Conservation (phyloP, 1,140 invertebrate genomes). For the Leptonema lineaticorne region DNA sequence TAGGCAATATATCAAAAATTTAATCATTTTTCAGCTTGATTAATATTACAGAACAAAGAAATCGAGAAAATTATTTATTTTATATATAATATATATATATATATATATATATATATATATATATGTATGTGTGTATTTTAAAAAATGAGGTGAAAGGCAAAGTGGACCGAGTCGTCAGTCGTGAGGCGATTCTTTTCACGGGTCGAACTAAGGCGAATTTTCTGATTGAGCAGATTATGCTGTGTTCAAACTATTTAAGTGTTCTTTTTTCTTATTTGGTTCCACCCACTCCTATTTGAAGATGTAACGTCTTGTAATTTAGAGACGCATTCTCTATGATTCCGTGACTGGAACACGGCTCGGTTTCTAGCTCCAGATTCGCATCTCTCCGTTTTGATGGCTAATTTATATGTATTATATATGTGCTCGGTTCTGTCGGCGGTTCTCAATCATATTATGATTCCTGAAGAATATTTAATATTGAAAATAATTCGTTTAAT, state of each 20-base stretch:
- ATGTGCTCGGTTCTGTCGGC: too few species aligned
- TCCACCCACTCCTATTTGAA: neutral
- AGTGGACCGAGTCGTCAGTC: neutral
- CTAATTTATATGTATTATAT: neutral
- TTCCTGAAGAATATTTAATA: too few species aligned
- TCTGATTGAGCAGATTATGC: slow-evolving; percentile 26
- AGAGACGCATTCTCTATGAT: neutral
- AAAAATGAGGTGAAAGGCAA: neutral
- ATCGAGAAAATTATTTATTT: too few species aligned
- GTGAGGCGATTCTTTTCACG: neutral
- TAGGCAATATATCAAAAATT: too few species aligned
- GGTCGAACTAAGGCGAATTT: slow-evolving; percentile 10
- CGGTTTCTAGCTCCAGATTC: slow-evolving; percentile 10
- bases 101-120: too few species aligned
- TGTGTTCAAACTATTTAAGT: slow-evolving; percentile 18
- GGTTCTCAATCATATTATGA: too few species aligned
- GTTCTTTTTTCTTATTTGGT: slow-evolving; percentile 1
- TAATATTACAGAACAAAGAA: too few species aligned
- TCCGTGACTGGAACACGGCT: slow-evolving; percentile 4
- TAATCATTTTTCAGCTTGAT: too few species aligned
- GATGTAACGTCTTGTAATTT: neutral
- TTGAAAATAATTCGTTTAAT: too few species aligned
- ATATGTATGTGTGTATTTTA: neutral
- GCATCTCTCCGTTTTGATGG: neutral
- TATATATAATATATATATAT: neutral